Evolutionary conservation across 2,888 invertebrate genomes (phyloP).

Genomic region (Pseudococcus longispinus): DNA sequence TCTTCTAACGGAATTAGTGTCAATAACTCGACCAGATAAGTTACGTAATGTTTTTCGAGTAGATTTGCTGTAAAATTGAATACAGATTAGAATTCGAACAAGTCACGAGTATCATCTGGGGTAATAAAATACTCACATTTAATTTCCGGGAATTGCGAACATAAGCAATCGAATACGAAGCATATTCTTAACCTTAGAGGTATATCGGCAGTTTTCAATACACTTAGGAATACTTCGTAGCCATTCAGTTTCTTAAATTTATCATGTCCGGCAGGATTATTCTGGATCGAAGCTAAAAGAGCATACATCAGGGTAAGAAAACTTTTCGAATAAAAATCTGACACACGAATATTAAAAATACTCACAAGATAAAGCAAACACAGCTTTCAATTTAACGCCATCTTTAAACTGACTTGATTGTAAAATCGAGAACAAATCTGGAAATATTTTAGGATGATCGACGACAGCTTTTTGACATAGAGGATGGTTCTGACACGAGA

Average conservation of each 20-base stretch:
- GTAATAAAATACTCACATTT: conserved; percentile 33
- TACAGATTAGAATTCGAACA: not conserved
- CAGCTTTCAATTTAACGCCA: conserved; percentile 48
- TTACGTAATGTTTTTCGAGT: conserved; percentile 45
- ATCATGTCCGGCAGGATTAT: conserved; percentile 47
- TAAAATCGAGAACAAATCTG: conserved; percentile 23
- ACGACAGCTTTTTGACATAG: conserved; percentile 44
- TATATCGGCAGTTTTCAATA: conserved; percentile 39
- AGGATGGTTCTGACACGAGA: conserved; percentile 50
- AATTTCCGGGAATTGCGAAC: conserved; percentile 47
- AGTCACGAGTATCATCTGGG: not conserved
- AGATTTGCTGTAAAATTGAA: conserved; percentile 18
- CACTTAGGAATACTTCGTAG: conserved; percentile 25
- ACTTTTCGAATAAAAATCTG: not conserved
- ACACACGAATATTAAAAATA: not conserved
- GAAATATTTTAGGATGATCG: conserved; percentile 34
- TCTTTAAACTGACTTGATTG: conserved; percentile 10
- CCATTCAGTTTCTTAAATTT: conserved; percentile 50
- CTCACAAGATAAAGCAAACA: conserved; percentile 50
- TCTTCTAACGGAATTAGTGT: conserved; percentile 46
- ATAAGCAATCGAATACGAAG: conserved; percentile 48
- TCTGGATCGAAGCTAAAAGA: conserved; percentile 40
- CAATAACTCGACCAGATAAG: conserved; percentile 44
- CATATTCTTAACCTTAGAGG: conserved; percentile 48
- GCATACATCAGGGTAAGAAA: not conserved